Evolutionary conservation across 2,113 vertebrate species (phyloP), one percentile per base, ranked within the genome.

Genomic region (Zosterops borbonicus): DNA sequence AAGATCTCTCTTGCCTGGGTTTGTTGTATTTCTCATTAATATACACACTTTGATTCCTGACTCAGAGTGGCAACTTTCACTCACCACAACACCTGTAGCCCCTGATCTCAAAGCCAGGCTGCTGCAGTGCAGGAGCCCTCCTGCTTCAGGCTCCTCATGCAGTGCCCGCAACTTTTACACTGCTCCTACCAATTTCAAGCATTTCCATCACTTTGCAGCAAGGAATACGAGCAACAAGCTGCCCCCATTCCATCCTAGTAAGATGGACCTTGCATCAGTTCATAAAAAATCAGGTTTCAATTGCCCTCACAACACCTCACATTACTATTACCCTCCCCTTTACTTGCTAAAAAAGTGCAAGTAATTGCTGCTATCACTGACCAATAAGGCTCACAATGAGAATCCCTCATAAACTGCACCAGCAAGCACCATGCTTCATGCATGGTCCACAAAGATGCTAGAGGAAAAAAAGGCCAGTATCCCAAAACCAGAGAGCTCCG

Each of bases 31-130:
- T 47, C 55, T 82, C n/a, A 69, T 91, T 65, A 44, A 42, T 33
- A 33, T 3, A 78, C 11, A 53, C 12, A 37, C 35, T 69, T 91
- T 3, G 23, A 58, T 50, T 93, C 77, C 56, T 28, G 28, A 46
- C 83, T 78, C 22, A 31, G 46, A 44, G 33, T 5, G 2, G 35
- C n/a, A 70, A 9, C 68, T 79, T 73, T 44, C 60, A 56, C 46
- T 68, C 37, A 11, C 29, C 3, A 15, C 24, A 19, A 44, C 3
- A 8, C 50, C 37, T 8, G 14, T 1, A 4, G 24, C 6, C n/a
- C 29, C 14, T 1, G 0, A 35, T 7, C 0, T 0, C 76, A 79
- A 39, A 12, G 12, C 20, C 62, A 71, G 52, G 25, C 42, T 22
- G 17, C 47, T 10, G 65, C 64, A 20, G 37, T 0, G 0, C 22